A percentile compares a stretch with the other conserved stretches of the same genome.
phyloP scores from a whole-genome alignment of 1,140 invertebrate species.

The Meloidogyne chitwoodi region DNA sequence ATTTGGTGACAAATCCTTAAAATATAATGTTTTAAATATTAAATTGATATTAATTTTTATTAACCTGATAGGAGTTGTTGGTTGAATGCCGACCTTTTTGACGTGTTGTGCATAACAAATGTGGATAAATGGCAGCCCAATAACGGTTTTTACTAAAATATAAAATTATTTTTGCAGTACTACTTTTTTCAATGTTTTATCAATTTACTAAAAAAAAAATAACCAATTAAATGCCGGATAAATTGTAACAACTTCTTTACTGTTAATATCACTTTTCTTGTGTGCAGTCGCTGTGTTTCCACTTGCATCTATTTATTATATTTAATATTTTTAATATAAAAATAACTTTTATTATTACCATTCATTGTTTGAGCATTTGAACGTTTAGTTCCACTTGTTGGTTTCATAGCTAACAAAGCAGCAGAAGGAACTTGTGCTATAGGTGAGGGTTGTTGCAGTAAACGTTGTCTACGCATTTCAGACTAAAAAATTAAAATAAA shows the following conservation, averaged over 20 bases:
- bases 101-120: constrained; percentile 55
- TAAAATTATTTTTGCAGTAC: neutral
- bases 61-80: constrained; percentile 57
- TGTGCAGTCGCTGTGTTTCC: constrained; percentile 51
- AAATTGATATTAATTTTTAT: neutral
- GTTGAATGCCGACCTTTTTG: constrained; percentile 57
- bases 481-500: constrained; percentile 29
- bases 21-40: constrained; percentile 2
- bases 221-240: constrained; percentile 55
- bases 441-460: constrained; percentile 58
- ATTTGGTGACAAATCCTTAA: constrained; percentile 53
- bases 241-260: constrained; percentile 56
- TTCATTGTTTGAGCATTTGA: constrained; percentile 38
- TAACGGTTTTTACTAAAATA: constrained; percentile 47
- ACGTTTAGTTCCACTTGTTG: constrained; percentile 43
- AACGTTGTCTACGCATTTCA: constrained; percentile 54
- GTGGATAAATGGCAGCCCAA: constrained; percentile 58
- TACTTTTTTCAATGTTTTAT: neutral
- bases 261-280: constrained; percentile 59
- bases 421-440: constrained; percentile 46
- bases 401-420: constrained; percentile 51
- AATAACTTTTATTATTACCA: neutral
- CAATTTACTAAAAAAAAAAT: neutral
- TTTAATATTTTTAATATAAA: constrained; percentile 18
- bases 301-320: constrained; percentile 37